phyloP scores from a whole-genome alignment of 2,797 vertebrate genomes.

The Sternotherus odoratus region DNA sequence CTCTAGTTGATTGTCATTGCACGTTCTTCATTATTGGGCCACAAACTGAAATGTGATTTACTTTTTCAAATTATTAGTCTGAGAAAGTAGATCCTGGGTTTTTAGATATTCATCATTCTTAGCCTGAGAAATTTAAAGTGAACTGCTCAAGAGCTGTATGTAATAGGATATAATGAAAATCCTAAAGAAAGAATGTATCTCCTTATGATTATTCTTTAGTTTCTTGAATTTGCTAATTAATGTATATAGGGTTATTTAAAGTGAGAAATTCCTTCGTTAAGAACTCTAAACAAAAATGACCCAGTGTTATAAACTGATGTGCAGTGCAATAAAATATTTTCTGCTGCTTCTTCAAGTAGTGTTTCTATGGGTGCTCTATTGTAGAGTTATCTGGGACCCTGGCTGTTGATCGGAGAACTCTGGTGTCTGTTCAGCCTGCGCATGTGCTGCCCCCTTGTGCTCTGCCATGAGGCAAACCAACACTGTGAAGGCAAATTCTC shows the following conservation, averaged over 20 bases:
- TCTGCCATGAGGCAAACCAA: too few relatives aligned
- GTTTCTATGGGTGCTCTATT: too few relatives aligned
- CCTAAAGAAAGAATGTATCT: not conserved
- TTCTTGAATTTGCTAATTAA: not conserved
- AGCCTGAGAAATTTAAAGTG: not conserved
- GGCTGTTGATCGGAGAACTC: too few relatives aligned
- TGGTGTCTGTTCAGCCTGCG: too few relatives aligned
- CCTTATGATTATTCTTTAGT: not conserved
- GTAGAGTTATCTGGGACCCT: too few relatives aligned
- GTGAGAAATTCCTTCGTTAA: not conserved
- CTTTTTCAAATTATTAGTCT: not conserved
- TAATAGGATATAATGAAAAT: not conserved
- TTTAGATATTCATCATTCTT: slow-evolving; percentile 1
- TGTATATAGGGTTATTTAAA: not conserved
- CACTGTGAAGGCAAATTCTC: too few relatives aligned
- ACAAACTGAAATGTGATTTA: not conserved
- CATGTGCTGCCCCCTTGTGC: too few relatives aligned
- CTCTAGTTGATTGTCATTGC: not conserved
- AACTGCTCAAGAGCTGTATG: not conserved
- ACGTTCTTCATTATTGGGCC: not conserved
- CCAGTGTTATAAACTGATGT: not conserved
- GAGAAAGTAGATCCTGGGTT: not conserved
- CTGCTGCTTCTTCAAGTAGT: too few relatives aligned
- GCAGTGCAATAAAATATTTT: not conserved
- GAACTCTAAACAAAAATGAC: not conserved